A percentile compares a stretch with the other conserved stretches of the same genome.
Conservation (phyloP, 2,888 invertebrate species). For the Rhamphomyia laevipes region DNA sequence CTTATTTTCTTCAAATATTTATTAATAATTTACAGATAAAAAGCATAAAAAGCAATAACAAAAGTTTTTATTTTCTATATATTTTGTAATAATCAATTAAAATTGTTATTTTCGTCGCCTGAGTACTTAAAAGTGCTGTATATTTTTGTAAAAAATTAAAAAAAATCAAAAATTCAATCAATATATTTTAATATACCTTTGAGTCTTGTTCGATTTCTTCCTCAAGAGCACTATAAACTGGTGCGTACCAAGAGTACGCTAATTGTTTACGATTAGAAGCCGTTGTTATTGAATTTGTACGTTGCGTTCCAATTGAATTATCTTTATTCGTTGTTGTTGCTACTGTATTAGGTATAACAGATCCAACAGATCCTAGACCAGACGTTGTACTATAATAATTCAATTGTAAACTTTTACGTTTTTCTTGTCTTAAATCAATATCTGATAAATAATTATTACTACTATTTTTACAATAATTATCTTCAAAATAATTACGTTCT, state of each 20-base stretch:
- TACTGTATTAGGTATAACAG: conserved; percentile 21
- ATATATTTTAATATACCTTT: conserved; percentile 34
- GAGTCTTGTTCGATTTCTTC: conserved; percentile 38
- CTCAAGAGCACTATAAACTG: conserved; percentile 37
- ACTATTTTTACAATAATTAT: conserved; percentile 1
- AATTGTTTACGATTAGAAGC: conserved; percentile 32
- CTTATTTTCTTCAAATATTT: too few species aligned
- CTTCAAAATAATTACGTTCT: neutral
- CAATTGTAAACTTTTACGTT: conserved; percentile 32
- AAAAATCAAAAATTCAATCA: neutral
- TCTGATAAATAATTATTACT: conserved; percentile 13
- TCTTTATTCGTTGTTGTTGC: conserved; percentile 10
- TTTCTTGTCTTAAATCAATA: conserved; percentile 11
- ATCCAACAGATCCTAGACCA: too few species aligned
- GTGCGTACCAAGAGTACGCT: conserved; percentile 39
- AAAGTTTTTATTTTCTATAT: too few species aligned
- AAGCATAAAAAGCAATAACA: too few species aligned
- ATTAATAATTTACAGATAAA: too few species aligned
- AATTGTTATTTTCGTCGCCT: too few species aligned
- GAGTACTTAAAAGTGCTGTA: too few species aligned
- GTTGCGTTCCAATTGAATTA: conserved; percentile 11
- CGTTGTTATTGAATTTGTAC: conserved; percentile 18
- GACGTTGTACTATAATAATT: conserved; percentile 26
- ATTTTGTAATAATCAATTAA: too few species aligned
- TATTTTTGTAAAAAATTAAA: too few species aligned